Percentiles rank a stretch among this genome's conserved stretches.
Conservation (phyloP, 2,888 invertebrate genomes). For the Nomada ferruginata region DNA sequence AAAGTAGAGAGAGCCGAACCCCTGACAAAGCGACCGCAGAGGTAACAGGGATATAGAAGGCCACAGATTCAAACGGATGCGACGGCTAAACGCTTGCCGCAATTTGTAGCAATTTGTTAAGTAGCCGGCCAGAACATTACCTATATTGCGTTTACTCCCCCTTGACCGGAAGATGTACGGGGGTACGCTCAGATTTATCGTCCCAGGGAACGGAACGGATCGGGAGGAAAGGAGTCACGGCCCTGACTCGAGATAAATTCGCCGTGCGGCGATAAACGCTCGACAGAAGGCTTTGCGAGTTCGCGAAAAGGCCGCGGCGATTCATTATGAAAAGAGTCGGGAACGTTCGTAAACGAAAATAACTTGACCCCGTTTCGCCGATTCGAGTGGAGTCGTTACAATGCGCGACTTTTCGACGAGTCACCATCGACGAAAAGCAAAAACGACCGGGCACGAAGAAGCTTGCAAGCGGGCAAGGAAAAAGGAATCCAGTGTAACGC, state of each 20-base stretch:
- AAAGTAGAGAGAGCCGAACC: conserved; percentile 55
- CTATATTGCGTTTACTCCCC: conserved; percentile 81
- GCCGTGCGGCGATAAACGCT: conserved; percentile 24
- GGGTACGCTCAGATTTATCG: conserved; percentile 79
- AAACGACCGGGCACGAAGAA: background rate
- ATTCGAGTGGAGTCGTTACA: conserved; percentile 8
- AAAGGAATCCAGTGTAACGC: conserved; percentile 54
- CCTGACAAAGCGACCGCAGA: conserved; percentile 50
- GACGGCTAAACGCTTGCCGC: conserved; percentile 81
- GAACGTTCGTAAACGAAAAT: conserved; percentile 7
- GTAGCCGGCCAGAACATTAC: conserved; percentile 83
- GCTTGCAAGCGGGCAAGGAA: background rate
- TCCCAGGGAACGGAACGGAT: conserved; percentile 38
- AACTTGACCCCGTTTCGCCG: conserved; percentile 14
- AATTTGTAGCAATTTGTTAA: conserved; percentile 85
- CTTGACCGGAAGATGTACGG: conserved; percentile 77
- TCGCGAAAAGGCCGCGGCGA: background rate
- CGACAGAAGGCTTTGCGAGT: background rate
- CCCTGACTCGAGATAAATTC: conserved; percentile 27
- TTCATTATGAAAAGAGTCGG: background rate
- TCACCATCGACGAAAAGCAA: conserved; percentile 9
- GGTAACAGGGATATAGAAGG: conserved; percentile 43
- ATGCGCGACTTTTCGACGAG: conserved; percentile 24
- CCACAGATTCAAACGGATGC: conserved; percentile 54
- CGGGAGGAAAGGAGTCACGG: conserved; percentile 35